Evolutionary conservation across 2,113 vertebrate species (phyloP), one percentile per base, ranked within the genome.

Genomic region (Barbus barbus): DNA sequence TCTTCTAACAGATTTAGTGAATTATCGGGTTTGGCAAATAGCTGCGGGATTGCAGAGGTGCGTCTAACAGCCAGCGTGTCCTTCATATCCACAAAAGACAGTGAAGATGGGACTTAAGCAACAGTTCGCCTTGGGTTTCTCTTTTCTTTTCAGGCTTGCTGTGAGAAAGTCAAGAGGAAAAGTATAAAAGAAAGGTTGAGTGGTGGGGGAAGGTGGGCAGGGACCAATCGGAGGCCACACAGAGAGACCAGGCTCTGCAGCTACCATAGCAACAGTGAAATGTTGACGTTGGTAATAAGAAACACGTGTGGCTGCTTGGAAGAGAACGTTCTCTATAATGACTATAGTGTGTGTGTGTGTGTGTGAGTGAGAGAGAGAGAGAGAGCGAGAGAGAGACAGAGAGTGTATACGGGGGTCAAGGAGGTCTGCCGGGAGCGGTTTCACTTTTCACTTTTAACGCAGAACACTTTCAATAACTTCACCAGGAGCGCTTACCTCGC

Each of bases 41-140:
- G 6, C 3, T 33, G 53, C 6, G 6, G 75, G 53, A 58, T 9
- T 26, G 24, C 60, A 38, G 51, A 77, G n/a, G 56, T 61, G 22
- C 60, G 12, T 24, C 13, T 2, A 26, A 9, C 61, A 22, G 9
- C 1, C 61, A 22, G 22, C 9, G 24, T 33, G 48, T 44, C 9
- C 41, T 44, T 44, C 41, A 12, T 44, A 12, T 44, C 11, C 63
- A 79, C 76, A 84, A 24, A 56, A 38, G 28, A 48, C 28, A 41
- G n/a, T n/a, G 11, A 78, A 80, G 65, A 58, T 41, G 4, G 86
- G 83, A 89, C 90, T 76, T 92, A 90, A 1, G 88, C 89, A 92
- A 93, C 73, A 89, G 85, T 2, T 92, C 88, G 33, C 89, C 85
- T 38, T 73, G 82, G 24, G 24, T 38, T 24, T 74, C 24, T 58